Conservation (phyloP, 1,140 invertebrate genomes). For the Drosophila triauraria region DNA sequence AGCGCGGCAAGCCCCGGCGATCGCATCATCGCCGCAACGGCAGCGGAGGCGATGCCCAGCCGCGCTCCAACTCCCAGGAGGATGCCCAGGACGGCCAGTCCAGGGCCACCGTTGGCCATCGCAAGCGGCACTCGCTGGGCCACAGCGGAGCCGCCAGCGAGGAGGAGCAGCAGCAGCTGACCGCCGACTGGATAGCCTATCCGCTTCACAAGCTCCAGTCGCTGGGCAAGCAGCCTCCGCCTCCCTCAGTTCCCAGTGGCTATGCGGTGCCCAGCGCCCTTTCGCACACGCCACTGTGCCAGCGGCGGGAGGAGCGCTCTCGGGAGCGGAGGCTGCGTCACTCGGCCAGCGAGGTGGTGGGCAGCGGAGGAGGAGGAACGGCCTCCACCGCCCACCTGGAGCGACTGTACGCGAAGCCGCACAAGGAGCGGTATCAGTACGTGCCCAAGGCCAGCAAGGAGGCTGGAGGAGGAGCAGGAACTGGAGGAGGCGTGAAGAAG, state of each 20-base stretch:
- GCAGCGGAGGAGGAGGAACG: conserved; percentile 5
- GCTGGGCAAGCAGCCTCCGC: conserved; percentile 62
- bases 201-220: conserved; percentile 79
- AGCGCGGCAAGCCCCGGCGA: conserved; percentile 43
- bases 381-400: conserved; percentile 60
- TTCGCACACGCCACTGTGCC: conserved; percentile 74
- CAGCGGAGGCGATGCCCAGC: conserved; percentile 77
- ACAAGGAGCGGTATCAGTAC: conserved; percentile 84
- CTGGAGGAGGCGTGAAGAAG: conserved; percentile 37
- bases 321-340: conserved; percentile 30
- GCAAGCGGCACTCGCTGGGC: conserved; percentile 81
- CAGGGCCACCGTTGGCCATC: conserved; percentile 38
- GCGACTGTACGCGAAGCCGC: conserved; percentile 78
- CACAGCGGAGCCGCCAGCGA: conserved; percentile 69
- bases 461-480: conserved; percentile 6
- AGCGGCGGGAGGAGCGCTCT: conserved; percentile 73
- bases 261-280: conserved; percentile 65
- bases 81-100: conserved; percentile 56
- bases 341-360: conserved; percentile 48
- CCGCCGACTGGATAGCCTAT: conserved; percentile 82
- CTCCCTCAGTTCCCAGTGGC: conserved; percentile 53
- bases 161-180: conserved; percentile 66
- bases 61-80: conserved; percentile 81
- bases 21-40: conserved; percentile 80
- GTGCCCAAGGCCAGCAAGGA: conserved; percentile 69